Conservation (phyloP, 53 echinoderm and acorn worm species). For the Echinometra lucunter region DNA sequence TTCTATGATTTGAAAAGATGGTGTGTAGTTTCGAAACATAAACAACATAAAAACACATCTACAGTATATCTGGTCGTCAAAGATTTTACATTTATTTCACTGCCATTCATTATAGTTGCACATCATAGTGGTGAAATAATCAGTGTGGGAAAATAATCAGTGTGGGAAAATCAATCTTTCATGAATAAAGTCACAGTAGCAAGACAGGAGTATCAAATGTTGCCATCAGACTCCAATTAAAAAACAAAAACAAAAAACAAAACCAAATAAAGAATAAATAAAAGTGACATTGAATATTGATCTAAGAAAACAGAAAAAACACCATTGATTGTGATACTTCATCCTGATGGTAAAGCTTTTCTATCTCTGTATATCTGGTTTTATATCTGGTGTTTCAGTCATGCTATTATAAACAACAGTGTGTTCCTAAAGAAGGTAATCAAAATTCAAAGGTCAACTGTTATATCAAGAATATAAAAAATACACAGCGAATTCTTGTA, state of each 20-base stretch:
- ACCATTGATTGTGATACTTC: too few species aligned
- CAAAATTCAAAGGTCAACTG: too few species aligned
- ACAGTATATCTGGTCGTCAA: background rate
- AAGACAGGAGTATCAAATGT: background rate
- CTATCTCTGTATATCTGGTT: background rate
- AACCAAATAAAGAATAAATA: background rate
- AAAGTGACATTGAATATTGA: background rate
- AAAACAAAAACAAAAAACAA: background rate
- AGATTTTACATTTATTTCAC: slow-evolving; percentile 13
- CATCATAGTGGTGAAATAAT: slow-evolving; percentile 20
- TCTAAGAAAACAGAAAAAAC: too few species aligned
- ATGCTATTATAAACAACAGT: too few species aligned
- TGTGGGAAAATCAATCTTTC: background rate
- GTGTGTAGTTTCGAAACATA: too few species aligned
- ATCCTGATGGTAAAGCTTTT: too few species aligned
- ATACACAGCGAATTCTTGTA: too few species aligned
- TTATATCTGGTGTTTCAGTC: too few species aligned
- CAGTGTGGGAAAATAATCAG: slow-evolving; percentile 2
- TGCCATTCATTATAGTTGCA: slow-evolving; percentile 16
- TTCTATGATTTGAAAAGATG: too few species aligned
- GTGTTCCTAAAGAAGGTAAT: too few species aligned
- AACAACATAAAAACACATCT: too few species aligned
- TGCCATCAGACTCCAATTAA: background rate
- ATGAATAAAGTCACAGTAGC: background rate
- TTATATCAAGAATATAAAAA: too few species aligned